Conservation (phyloP, 2,113 vertebrate species). For the Upupa epops region DNA sequence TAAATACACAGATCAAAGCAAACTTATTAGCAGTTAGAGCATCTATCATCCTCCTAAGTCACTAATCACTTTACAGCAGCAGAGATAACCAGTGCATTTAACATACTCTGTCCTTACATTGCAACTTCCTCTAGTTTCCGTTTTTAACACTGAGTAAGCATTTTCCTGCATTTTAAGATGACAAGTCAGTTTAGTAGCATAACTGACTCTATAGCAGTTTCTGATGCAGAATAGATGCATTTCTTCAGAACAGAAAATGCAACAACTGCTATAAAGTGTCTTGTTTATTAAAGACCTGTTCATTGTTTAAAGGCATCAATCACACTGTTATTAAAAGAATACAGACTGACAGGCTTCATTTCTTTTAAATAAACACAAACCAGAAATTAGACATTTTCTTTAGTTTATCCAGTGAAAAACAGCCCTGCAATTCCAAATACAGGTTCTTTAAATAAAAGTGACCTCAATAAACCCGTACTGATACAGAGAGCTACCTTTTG, state of each 20-base stretch:
- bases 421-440: not conserved
- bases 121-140: not conserved
- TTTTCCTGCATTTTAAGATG: constrained; percentile 6
- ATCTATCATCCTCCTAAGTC: constrained; percentile 57
- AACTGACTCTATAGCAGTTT: not conserved
- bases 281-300: not conserved
- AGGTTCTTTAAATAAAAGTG: not conserved
- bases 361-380: not conserved
- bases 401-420: not conserved
- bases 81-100: constrained; percentile 54
- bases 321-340: not conserved
- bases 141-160: constrained; percentile 20
- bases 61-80: constrained; percentile 53
- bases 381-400: not conserved
- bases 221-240: not conserved
- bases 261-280: not conserved
- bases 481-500: not conserved
- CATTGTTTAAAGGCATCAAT: not conserved
- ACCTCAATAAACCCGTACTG: not conserved
- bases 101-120: not conserved
- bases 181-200: not conserved
- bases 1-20: constrained; percentile 74
- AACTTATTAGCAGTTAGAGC: constrained; percentile 67
- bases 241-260: not conserved
- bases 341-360: not conserved